A percentile compares a stretch with the other conserved stretches of the same genome.
These are phyloP conservation scores for Brachymystax lenok DNA, from an alignment of 2,797 vertebrate species.

Conservation along the genomic window DNA sequence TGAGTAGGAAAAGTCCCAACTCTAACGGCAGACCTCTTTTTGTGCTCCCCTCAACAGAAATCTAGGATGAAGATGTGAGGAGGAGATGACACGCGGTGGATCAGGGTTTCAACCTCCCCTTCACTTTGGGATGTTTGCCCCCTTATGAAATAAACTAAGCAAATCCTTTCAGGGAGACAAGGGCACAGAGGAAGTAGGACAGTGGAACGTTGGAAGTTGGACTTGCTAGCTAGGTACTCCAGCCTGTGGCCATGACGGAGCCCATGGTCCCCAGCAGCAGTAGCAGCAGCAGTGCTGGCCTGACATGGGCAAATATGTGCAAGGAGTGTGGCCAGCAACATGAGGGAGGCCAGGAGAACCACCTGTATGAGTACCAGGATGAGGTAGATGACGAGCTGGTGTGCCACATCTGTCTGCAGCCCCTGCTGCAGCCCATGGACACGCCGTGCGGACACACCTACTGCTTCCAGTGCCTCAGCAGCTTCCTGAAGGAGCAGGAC, in stretches of 20 bases:
- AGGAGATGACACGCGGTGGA: slow-evolving; percentile 33
- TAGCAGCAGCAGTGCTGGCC: slow-evolving; percentile 37
- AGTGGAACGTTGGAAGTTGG: slow-evolving; percentile 26
- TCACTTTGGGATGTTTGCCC: slow-evolving; percentile 24
- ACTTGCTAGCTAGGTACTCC: slow-evolving; percentile 25
- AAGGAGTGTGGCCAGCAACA: slow-evolving; percentile 89
- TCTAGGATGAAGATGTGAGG: slow-evolving; percentile 63
- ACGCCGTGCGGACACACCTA: slow-evolving; percentile 93
- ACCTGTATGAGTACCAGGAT: slow-evolving; percentile 91
- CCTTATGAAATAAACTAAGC: slow-evolving; percentile 10
- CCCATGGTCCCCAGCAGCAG: slow-evolving; percentile 47
- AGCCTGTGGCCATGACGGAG: slow-evolving; percentile 67
- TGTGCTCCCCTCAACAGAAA: slow-evolving; percentile 68
- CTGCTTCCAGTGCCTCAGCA: slow-evolving; percentile 88
- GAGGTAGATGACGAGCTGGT: slow-evolving; percentile 92
- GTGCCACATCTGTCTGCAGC: slow-evolving; percentile 94
- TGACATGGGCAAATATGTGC: slow-evolving; percentile 80
- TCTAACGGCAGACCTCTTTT: slow-evolving; percentile 46
- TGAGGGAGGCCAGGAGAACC: slow-evolving; percentile 78
- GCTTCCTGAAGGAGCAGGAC: slow-evolving; percentile 88
- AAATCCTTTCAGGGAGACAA: slow-evolving; percentile 42
- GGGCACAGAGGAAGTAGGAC: neutral
- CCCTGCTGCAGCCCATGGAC: slow-evolving; percentile 89
- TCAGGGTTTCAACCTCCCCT: slow-evolving; percentile 13
- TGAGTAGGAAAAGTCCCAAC: slow-evolving; percentile 48